phyloP scores from a whole-genome alignment of 2,797 vertebrate genomes.

The Gallinago nigripennis region DNA sequence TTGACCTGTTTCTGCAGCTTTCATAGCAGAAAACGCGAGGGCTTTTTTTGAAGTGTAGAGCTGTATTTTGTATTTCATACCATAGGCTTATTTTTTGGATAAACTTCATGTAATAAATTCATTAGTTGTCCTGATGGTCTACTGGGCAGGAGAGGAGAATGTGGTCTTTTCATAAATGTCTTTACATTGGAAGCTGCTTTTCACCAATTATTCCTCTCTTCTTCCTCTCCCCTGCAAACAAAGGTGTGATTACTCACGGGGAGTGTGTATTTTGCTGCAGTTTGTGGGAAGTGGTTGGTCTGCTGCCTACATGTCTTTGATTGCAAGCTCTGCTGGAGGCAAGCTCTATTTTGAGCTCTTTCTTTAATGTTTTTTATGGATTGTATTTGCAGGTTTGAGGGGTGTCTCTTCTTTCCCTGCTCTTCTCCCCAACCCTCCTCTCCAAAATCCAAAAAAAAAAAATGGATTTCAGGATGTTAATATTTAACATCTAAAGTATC shows the following conservation, averaged over 20 bases:
- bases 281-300: conserved; percentile 64
- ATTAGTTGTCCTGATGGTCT: conserved; percentile 31
- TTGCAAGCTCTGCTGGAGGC: conserved; percentile 63
- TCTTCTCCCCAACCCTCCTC: neutral
- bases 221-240: conserved; percentile 62
- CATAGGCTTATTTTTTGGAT: conserved; percentile 4
- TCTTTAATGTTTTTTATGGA: conserved; percentile 65
- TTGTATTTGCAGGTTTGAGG: conserved; percentile 64
- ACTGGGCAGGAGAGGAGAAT: neutral
- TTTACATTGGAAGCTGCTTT: conserved; percentile 52
- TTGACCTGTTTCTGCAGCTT: neutral
- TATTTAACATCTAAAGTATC: conserved; percentile 66
- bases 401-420: conserved; percentile 39
- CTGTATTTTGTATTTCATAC: neutral
- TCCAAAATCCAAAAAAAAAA: neutral
- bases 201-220: conserved; percentile 53
- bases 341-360: conserved; percentile 57
- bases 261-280: conserved; percentile 66
- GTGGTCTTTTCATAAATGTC: conserved; percentile 52
- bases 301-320: conserved; percentile 62
- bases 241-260: conserved; percentile 70
- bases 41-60: neutral
- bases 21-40: neutral
- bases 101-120: neutral
- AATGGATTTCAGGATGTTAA: conserved; percentile 20